Percentiles rank a stretch among this genome's conserved stretches.
These are phyloP conservation scores for Thymelicus lineola DNA, from an alignment of 2,888 invertebrate genomes.

Conservation along the genomic window DNA sequence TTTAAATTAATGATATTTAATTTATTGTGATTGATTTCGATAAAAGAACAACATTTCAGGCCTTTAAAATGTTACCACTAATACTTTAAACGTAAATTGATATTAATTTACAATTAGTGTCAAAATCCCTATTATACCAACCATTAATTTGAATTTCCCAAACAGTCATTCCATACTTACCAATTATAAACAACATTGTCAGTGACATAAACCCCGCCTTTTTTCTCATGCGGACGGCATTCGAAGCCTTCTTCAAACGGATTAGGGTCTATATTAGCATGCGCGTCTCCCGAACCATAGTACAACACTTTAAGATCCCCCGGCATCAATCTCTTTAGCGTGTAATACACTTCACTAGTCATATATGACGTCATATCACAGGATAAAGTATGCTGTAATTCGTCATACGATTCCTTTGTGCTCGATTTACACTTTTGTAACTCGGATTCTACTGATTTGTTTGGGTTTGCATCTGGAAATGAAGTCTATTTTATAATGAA, in stretches of 20 bases:
- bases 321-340: slow-evolving; percentile 91
- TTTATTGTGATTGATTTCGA: too few relatives aligned
- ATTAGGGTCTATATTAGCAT: slow-evolving; percentile 85
- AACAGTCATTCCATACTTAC: slow-evolving; percentile 50
- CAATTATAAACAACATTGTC: slow-evolving; percentile 92
- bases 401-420: slow-evolving; percentile 61
- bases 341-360: slow-evolving; percentile 90
- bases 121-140: too few relatives aligned
- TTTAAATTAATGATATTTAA: too few relatives aligned
- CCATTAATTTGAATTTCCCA: background rate
- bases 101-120: too few relatives aligned
- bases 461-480: slow-evolving; percentile 70
- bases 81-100: too few relatives aligned
- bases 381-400: slow-evolving; percentile 85
- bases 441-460: slow-evolving; percentile 71
- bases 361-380: slow-evolving; percentile 90
- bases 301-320: slow-evolving; percentile 93
- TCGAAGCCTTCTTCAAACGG: slow-evolving; percentile 89
- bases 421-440: slow-evolving; percentile 59
- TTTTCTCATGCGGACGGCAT: slow-evolving; percentile 86
- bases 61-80: too few relatives aligned
- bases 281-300: slow-evolving; percentile 72
- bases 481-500: too few relatives aligned
- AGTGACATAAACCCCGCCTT: slow-evolving; percentile 93
- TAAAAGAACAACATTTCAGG: too few relatives aligned